phyloP scores from a whole-genome alignment of 2,888 invertebrate genomes.

The Lasioglossum figueresi region DNA sequence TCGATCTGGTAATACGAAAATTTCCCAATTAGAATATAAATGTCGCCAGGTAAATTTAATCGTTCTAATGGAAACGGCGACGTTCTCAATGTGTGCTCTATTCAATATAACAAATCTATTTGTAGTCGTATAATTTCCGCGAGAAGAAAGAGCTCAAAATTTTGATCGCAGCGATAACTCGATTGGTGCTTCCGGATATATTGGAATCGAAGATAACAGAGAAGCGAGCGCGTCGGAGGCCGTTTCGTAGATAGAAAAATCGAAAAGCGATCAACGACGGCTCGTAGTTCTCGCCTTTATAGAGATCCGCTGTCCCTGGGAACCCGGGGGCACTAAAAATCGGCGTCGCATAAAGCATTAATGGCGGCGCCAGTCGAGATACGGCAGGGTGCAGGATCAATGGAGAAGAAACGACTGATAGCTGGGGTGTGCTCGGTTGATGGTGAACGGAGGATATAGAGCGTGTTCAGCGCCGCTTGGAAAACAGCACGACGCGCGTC shows the following conservation, averaged over 20 bases:
- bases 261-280: background rate
- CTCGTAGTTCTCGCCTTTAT: background rate
- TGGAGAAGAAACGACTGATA: slow-evolving; percentile 61
- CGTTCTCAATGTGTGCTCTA: background rate
- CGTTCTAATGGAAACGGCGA: too few species aligned
- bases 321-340: background rate
- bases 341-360: background rate
- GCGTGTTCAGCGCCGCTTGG: background rate
- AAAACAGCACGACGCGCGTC: background rate
- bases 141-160: too few species aligned
- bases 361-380: background rate
- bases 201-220: background rate
- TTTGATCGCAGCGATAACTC: background rate
- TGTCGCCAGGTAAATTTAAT: too few species aligned
- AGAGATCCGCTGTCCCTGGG: background rate
- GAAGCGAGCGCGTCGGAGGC: background rate
- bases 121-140: background rate
- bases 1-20: background rate
- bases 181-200: background rate
- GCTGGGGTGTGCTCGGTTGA: slow-evolving; percentile 3
- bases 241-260: background rate
- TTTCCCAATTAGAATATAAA: background rate
- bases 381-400: slow-evolving; percentile 21
- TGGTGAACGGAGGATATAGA: background rate
- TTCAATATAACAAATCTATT: too few species aligned